Percentiles rank a stretch among this genome's conserved stretches.
These are phyloP conservation scores for Heliconius cydno DNA, from an alignment of 2,888 invertebrate species.

Conservation along the genomic window DNA sequence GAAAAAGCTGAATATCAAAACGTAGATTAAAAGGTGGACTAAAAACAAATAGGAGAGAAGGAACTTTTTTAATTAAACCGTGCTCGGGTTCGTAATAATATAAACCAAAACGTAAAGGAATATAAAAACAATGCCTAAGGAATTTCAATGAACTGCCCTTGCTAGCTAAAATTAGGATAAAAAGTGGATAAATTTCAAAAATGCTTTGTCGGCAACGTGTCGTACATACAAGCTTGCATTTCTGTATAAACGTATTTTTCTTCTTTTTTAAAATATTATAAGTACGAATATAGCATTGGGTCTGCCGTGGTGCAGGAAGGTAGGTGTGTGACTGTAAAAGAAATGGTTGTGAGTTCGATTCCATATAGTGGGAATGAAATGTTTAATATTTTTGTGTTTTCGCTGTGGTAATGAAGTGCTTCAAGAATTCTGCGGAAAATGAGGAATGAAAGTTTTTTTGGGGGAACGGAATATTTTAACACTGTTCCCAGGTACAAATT, in stretches of 20 bases:
- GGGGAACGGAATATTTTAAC: no score
- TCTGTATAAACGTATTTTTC: not conserved
- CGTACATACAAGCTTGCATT: not conserved
- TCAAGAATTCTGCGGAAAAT: no score
- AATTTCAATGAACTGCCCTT: slow-evolving; percentile 58
- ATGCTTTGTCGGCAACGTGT: slow-evolving; percentile 12
- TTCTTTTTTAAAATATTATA: no score
- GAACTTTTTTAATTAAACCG: slow-evolving; percentile 51
- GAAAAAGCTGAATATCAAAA: slow-evolving; percentile 20
- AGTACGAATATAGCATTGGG: no score
- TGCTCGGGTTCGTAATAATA: slow-evolving; percentile 55
- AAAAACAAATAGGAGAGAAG: slow-evolving; percentile 29
- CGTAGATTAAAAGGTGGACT: slow-evolving; percentile 26
- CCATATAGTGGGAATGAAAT: no score
- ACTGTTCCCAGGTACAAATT: no score
- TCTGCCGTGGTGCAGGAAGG: no score
- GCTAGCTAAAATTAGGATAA: slow-evolving; percentile 57
- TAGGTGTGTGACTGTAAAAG: no score
- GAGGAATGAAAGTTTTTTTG: no score
- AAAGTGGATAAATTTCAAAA: slow-evolving; percentile 22
- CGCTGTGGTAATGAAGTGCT: no score
- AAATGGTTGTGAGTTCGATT: no score
- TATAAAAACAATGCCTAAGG: slow-evolving; percentile 59
- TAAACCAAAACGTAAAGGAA: slow-evolving; percentile 41
- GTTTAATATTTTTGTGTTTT: no score